Evolutionary conservation across 2,888 invertebrate species (phyloP).

Genomic region (Dysmachus trigonus): DNA sequence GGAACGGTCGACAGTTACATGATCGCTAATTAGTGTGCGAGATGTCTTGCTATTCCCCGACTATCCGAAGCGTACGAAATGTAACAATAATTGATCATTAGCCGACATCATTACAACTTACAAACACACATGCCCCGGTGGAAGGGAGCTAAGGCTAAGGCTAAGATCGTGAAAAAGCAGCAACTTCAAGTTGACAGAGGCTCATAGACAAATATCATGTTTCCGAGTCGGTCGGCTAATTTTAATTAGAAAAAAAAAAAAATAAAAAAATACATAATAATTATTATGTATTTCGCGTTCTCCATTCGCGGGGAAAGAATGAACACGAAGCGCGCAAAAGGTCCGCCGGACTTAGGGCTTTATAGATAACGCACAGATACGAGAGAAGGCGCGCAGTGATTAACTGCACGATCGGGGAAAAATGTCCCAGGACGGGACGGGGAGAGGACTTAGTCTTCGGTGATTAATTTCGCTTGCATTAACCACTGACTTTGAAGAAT

Average conservation of each 20-base stretch:
- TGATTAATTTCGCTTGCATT: conserved; percentile 31
- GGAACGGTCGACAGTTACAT: conserved; percentile 23
- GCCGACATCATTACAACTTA: conserved; percentile 4
- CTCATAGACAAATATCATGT: conserved; percentile 22
- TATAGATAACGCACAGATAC: conserved; percentile 4
- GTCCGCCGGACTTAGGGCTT: not conserved
- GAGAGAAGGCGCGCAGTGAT: not conserved
- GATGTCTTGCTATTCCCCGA: not conserved
- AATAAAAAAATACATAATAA: too few species aligned
- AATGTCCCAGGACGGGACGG: not conserved
- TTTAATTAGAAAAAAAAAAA: conserved; percentile 32
- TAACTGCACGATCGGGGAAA: conserved; percentile 26
- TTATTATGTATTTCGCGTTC: not conserved
- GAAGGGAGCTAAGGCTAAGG: not conserved
- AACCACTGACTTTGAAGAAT: conserved; percentile 26
- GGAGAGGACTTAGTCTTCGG: not conserved
- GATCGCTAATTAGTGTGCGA: conserved; percentile 29
- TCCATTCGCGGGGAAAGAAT: not conserved
- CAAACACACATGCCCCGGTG: not conserved
- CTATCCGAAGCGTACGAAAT: not conserved
- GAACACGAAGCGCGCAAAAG: not conserved
- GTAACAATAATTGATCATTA: conserved; percentile 38
- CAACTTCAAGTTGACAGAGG: not conserved
- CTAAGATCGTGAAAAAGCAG: not conserved
- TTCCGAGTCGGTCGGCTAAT: not conserved